Evolutionary conservation across 2,888 invertebrate genomes (phyloP), one percentile per base, ranked within the genome.

Genomic region (Lacanobia oleracea): DNA sequence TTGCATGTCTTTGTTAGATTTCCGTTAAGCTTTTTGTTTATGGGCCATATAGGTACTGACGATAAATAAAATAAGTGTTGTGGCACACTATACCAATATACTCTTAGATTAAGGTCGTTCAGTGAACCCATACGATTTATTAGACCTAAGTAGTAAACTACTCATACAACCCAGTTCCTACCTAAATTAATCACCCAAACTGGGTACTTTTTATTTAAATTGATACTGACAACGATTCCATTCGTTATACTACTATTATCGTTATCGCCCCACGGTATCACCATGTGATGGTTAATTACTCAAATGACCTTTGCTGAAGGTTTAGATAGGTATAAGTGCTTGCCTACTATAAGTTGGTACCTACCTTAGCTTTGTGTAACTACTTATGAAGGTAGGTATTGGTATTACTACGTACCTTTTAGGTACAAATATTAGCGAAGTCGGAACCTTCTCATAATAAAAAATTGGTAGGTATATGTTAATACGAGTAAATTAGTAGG

Each of bases 61-160:
- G 3, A 70, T 59, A 40, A 33, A 18, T 48, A 48, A 48, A 48
- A 68, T 56, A 57, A 14, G 53, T 51, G 14, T 59, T 59, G 33
- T 79, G 56, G 51, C 50, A 50, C 53, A 33, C 48, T 53, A 59
- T 18, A 27, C 43, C 23, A 53, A 40, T 71, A 71, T n/a, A 57
- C 54, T 54, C 67, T 7, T 59, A 73, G 40, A 79, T 66, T 72
- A 70, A 72, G 75, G 71, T 77, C 72, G 75, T 75, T 77, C 83
- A 75, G 51, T 82, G 72, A 85, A 82, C 83, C 54, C 45, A 48
- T 56, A 66, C 23, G 59, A 76, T 81, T 81, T 81, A 75, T 57
- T 64, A 56, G n/a, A 14, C 7, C 10, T 27, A 57, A n/a, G 0
- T 51, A 27, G 12, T 51, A n/a, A 50, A 59, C 14, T 53, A 62